phyloP scores from a whole-genome alignment of 2,113 vertebrate species.

The Myotis davidii region DNA sequence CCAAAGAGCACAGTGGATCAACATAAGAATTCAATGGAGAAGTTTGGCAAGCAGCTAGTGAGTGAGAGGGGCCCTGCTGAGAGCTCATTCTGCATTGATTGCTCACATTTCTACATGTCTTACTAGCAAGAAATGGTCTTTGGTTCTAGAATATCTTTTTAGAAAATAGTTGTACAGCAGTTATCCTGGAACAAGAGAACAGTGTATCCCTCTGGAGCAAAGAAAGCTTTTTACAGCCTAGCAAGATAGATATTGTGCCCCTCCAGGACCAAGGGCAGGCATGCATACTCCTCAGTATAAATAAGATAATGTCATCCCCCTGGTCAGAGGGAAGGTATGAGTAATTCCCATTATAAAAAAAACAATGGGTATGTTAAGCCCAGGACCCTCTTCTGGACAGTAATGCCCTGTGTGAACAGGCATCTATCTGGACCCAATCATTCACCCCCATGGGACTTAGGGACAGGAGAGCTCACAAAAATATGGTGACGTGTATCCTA shows the following conservation, averaged over 20 bases:
- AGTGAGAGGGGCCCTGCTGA: not conserved
- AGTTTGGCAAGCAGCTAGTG: not conserved
- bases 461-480: not conserved
- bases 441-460: not conserved
- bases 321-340: not conserved
- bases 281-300: not conserved
- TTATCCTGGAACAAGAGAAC: not conserved
- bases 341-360: not conserved
- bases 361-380: not conserved
- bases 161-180: not conserved
- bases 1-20: not conserved
- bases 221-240: not conserved
- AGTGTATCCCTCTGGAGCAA: not conserved
- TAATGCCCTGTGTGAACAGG: not conserved
- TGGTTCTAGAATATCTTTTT: not conserved
- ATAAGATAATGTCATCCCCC: not conserved
- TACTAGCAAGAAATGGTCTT: not conserved
- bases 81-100: not conserved
- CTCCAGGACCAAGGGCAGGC: not conserved
- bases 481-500: not conserved
- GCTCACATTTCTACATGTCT: not conserved
- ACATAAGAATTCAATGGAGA: not conserved
- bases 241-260: not conserved
- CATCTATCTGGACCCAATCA: not conserved
- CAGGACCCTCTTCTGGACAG: not conserved